A percentile compares a stretch with the other conserved stretches of the same genome.
These are phyloP conservation scores for Psephotus haematonotus DNA, from an alignment of 2,113 vertebrate species.

Conservation along the genomic window DNA sequence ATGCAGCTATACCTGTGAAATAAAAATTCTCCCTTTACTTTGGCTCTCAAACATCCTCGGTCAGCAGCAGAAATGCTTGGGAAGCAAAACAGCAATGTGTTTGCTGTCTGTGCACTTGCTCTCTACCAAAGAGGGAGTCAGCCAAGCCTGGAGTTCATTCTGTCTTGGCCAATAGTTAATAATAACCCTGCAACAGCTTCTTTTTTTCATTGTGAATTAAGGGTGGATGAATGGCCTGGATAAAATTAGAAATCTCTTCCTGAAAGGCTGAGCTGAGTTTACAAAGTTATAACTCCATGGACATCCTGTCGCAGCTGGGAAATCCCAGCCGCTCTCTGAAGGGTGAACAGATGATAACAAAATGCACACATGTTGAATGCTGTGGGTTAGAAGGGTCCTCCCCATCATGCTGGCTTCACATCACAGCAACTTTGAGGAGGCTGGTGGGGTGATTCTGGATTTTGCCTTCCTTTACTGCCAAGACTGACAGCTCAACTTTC, in stretches of 20 bases:
- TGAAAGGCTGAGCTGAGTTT: conserved; percentile 40
- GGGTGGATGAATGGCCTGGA: conserved; percentile 31
- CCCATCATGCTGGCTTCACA: background rate
- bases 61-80: background rate
- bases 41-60: background rate
- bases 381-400: background rate
- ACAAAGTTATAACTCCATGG: background rate
- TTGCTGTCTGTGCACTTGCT: conserved; percentile 23
- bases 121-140: background rate
- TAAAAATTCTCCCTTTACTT: background rate
- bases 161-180: conserved; percentile 48
- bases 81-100: background rate
- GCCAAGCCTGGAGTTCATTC: conserved; percentile 57
- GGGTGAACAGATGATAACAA: background rate
- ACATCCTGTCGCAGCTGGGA: background rate
- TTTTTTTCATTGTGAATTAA: background rate
- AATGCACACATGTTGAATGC: background rate
- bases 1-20: background rate
- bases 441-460: background rate
- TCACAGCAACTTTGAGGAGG: background rate
- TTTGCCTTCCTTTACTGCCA: background rate
- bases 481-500: background rate
- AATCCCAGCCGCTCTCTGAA: background rate
- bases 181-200: conserved; percentile 33
- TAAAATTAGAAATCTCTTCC: conserved; percentile 55